Conservation (phyloP, 2,797 vertebrate species). For the Sarcophilus harrisii region DNA sequence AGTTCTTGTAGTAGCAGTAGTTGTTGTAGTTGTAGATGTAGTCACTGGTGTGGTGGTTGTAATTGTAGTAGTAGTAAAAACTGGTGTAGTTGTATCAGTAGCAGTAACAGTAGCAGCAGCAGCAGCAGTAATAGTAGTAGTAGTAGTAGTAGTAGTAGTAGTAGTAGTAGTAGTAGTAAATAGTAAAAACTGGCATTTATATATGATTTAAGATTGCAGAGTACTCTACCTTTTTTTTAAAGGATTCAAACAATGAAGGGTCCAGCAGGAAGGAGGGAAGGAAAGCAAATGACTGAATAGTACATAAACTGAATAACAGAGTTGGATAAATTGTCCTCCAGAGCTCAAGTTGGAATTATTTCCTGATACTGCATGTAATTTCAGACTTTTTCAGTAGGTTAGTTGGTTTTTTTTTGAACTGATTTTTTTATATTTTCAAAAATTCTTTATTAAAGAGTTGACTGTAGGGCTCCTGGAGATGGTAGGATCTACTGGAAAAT, state of each 20-base stretch:
- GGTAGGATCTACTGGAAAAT: neutral
- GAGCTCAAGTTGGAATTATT: constrained; percentile 24
- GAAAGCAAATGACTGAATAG: neutral
- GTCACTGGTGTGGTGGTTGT: too few species aligned
- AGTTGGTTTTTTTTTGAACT: neutral
- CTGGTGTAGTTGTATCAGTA: too few species aligned
- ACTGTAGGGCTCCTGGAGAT: neutral
- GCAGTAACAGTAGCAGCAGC: too few species aligned
- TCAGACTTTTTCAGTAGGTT: neutral
- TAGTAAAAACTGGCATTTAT: too few species aligned
- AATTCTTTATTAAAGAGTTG: neutral
- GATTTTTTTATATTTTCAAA: neutral
- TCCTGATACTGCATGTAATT: constrained; percentile 1
- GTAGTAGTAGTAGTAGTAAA: too few species aligned
- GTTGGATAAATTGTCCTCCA: neutral
- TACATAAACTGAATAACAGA: neutral
- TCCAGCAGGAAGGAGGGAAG: neutral
- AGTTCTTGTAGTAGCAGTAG: too few species aligned
- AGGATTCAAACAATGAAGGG: neutral
- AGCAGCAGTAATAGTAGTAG: too few species aligned
- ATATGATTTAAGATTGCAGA: neutral
- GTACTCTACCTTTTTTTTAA: neutral
- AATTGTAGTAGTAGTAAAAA: too few species aligned
- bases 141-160: too few species aligned
- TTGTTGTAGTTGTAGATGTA: too few species aligned